Evolutionary conservation across 2,888 invertebrate species (phyloP).

Genomic region (Aleiodes alternator): DNA sequence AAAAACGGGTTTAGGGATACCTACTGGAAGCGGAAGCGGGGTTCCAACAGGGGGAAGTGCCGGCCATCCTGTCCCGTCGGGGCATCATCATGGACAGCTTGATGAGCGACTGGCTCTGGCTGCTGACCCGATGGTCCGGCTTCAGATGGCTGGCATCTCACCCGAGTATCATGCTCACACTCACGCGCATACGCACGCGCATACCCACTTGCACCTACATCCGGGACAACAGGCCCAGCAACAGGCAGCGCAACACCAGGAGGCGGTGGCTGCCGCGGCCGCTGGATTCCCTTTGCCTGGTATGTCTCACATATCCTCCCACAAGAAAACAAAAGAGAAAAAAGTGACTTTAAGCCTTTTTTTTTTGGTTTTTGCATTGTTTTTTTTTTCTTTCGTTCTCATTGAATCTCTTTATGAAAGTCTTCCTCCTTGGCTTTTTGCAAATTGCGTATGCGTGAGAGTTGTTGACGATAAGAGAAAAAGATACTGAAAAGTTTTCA

Average conservation of each 20-base stretch:
- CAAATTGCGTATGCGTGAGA: conserved; percentile 40
- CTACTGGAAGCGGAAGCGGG: conserved; percentile 68
- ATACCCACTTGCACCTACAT: conserved; percentile 92
- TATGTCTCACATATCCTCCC: conserved; percentile 62
- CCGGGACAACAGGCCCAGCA: conserved; percentile 82
- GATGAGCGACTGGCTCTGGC: conserved; percentile 89
- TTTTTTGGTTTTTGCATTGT: conserved; percentile 23
- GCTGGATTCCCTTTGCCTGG: conserved; percentile 76
- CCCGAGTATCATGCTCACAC: conserved; percentile 95
- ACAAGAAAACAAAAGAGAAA: conserved; percentile 34
- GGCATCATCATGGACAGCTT: conserved; percentile 81
- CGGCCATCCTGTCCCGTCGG: conserved; percentile 77
- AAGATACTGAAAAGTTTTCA: background rate
- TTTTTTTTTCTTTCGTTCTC: conserved; percentile 31
- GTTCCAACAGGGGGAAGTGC: conserved; percentile 75
- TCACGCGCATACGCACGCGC: conserved; percentile 93
- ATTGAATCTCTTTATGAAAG: background rate
- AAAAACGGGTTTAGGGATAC: conserved; percentile 74
- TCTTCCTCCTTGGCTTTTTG: conserved; percentile 35
- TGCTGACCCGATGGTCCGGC: conserved; percentile 92
- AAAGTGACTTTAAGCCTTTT: conserved; percentile 36
- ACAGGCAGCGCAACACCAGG: conserved; percentile 81
- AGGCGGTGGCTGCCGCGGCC: conserved; percentile 76
- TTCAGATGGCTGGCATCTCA: conserved; percentile 94
- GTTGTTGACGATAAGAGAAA: background rate